Evolutionary conservation across 1,140 invertebrate genomes (phyloP).

Genomic region (Drosophila suzukii): DNA sequence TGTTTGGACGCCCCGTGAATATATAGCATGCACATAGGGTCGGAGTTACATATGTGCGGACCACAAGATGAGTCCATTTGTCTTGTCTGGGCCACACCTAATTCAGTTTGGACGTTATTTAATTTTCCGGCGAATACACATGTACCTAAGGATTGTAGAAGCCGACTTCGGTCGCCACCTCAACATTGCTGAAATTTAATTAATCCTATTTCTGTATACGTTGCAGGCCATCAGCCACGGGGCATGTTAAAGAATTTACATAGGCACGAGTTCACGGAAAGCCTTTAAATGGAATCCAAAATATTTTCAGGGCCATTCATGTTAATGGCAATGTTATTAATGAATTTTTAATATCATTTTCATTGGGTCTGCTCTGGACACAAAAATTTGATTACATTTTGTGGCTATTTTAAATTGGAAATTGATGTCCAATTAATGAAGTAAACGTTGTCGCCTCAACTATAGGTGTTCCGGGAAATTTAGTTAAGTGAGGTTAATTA

Average conservation of each 20-base stretch:
- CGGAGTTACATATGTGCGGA: slow-evolving; percentile 19
- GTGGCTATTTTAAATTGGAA: background rate
- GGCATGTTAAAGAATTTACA: slow-evolving; percentile 28
- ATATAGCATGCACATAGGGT: slow-evolving; percentile 20
- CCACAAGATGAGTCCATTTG: slow-evolving; percentile 37
- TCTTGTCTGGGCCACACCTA: slow-evolving; percentile 41
- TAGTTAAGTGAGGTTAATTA: background rate
- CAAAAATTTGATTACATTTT: background rate
- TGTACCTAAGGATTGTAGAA: slow-evolving; percentile 16
- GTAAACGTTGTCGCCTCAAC: background rate
- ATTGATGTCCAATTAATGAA: slow-evolving; percentile 20
- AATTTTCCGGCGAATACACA: slow-evolving; percentile 24
- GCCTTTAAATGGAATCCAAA: slow-evolving; percentile 21
- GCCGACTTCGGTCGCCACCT: slow-evolving; percentile 11
- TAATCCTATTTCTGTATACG: slow-evolving; percentile 18
- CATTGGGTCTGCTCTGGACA: background rate
- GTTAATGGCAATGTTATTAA: slow-evolving; percentile 25
- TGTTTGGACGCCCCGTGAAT: slow-evolving; percentile 40
- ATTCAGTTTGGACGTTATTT: slow-evolving; percentile 44
- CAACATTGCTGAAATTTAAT: slow-evolving; percentile 37
- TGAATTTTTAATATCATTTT: slow-evolving; percentile 21
- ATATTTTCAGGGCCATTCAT: slow-evolving; percentile 24
- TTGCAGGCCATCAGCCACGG: slow-evolving; percentile 3
- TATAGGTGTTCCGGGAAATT: background rate
- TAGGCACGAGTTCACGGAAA: slow-evolving; percentile 3